Conservation (phyloP, 2,888 invertebrate species). For the Galerucella nymphaeae region DNA sequence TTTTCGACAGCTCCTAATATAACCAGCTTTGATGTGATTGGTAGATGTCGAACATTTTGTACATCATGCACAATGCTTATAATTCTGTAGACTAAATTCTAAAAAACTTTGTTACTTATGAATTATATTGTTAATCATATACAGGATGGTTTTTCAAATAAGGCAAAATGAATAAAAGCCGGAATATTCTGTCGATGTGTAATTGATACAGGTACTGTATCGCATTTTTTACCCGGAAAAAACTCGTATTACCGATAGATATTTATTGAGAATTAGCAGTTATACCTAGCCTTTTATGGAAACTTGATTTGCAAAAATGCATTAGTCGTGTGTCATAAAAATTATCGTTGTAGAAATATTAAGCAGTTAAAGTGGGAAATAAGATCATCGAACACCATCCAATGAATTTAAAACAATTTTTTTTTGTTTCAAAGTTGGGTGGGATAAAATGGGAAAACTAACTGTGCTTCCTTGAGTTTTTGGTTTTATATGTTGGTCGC, state of each 20-base stretch:
- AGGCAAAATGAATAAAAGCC: not conserved
- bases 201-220: not conserved
- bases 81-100: no score
- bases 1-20: no score
- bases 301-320: constrained; percentile 7
- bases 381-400: not conserved
- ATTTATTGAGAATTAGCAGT: not conserved
- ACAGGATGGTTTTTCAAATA: not conserved
- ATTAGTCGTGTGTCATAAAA: not conserved
- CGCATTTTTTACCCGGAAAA: not conserved
- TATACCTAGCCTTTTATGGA: not conserved
- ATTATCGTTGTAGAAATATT: not conserved
- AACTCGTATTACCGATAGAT: not conserved
- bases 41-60: no score
- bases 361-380: not conserved
- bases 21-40: no score
- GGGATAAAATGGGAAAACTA: no score
- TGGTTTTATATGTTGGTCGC: no score
- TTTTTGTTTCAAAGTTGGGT: no score
- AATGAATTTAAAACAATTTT: no score
- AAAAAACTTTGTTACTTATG: not conserved
- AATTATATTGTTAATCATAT: not conserved
- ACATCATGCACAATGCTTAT: no score
- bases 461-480: no score
- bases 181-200: not conserved